A percentile compares a stretch with the other conserved stretches of the same genome.
Conservation (phyloP, 2,797 vertebrate genomes). For the Rachycentron canadum region DNA sequence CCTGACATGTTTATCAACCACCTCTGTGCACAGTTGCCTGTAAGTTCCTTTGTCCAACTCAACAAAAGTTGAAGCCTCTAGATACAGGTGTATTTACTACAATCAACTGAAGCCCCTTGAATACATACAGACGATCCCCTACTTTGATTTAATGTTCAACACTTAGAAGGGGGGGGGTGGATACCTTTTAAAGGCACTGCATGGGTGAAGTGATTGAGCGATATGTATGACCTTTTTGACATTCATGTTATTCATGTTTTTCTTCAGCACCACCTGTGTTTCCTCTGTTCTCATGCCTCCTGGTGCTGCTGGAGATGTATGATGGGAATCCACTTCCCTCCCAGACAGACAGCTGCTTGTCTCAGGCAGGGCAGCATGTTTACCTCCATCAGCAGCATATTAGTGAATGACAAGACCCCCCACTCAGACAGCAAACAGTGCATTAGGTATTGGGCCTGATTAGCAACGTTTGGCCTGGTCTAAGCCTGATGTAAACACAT, state of each 20-base stretch:
- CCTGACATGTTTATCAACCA: neutral
- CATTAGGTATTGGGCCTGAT: slow-evolving; percentile 64
- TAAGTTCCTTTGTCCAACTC: too few species aligned
- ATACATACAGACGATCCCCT: neutral
- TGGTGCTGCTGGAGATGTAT: slow-evolving; percentile 19
- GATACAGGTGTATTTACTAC: neutral
- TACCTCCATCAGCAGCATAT: slow-evolving; percentile 66
- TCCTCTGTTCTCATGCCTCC: slow-evolving; percentile 10
- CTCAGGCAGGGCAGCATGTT: slow-evolving; percentile 46
- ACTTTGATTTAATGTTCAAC: neutral
- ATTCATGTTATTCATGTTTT: neutral
- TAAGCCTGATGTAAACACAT: slow-evolving; percentile 75
- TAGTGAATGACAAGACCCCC: slow-evolving; percentile 77
- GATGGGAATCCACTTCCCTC: slow-evolving; percentile 65
- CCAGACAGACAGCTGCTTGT: slow-evolving; percentile 67
- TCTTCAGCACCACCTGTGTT: slow-evolving; percentile 19
- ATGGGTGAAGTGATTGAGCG: neutral
- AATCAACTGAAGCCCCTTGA: neutral
- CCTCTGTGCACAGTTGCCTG: neutral
- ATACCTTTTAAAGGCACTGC: neutral
- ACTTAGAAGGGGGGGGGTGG: neutral
- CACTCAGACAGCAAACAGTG: slow-evolving; percentile 70
- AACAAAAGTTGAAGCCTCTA: neutral
- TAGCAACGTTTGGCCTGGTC: slow-evolving; percentile 53
- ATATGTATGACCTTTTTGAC: slow-evolving; percentile 1